Percentiles rank a stretch among this genome's conserved stretches.
phyloP scores from a whole-genome alignment of 2,113 vertebrate genomes.

The Romanogobio albipinnatus region DNA sequence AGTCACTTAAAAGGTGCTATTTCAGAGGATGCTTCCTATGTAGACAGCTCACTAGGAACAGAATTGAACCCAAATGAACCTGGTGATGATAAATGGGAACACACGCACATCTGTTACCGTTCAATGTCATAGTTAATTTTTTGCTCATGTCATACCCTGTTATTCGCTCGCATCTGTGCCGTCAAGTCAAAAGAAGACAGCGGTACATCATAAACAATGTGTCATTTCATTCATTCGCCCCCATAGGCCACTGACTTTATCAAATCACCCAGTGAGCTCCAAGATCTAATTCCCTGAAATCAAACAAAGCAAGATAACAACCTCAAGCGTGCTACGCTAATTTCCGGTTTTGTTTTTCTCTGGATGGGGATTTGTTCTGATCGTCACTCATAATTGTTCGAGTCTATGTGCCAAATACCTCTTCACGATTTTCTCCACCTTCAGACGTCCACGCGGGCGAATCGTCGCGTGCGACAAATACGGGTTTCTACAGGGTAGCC shows the following conservation, averaged over 20 bases:
- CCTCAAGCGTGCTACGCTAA: slow-evolving; percentile 20
- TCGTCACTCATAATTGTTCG: slow-evolving; percentile 37
- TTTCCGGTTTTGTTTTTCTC: slow-evolving; percentile 7
- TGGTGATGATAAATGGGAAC: not conserved
- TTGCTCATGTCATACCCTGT: not conserved
- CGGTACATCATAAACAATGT: not conserved
- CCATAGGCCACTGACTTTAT: slow-evolving; percentile 1
- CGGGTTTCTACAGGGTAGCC: slow-evolving; percentile 72
- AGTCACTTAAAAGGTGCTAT: not conserved
- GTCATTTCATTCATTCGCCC: slow-evolving; percentile 3
- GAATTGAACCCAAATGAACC: not conserved
- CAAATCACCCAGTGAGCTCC: slow-evolving; percentile 28
- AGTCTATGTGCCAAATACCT: slow-evolving; percentile 63
- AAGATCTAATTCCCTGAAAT: slow-evolving; percentile 30
- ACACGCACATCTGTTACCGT: not conserved
- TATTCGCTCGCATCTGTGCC: not conserved
- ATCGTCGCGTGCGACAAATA: slow-evolving; percentile 79
- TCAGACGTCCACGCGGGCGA: slow-evolving; percentile 64
- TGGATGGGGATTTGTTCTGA: slow-evolving; percentile 43
- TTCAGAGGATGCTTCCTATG: not conserved
- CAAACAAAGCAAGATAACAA: slow-evolving; percentile 35
- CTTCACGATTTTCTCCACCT: slow-evolving; percentile 49
- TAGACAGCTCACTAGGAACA: not conserved
- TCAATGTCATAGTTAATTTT: not conserved
- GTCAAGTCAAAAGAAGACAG: slow-evolving; percentile 9